Evolutionary conservation across 2,797 vertebrate species (phyloP), one percentile per base, ranked within the genome.

Genomic region (Otolemur crassicaudatus): DNA sequence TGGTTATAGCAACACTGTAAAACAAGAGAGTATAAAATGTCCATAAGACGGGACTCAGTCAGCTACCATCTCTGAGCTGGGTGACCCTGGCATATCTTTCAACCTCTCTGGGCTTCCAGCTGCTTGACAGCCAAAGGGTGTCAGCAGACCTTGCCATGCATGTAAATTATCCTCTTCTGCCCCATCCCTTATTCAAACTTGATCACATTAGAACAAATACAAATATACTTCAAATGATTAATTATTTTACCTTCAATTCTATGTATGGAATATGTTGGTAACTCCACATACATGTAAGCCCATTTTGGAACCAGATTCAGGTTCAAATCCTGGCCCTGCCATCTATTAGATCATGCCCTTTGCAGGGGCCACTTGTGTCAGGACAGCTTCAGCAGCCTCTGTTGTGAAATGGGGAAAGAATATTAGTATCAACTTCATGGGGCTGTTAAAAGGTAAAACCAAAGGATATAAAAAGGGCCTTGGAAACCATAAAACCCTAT

Each of bases 391-490:
- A 0, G 75, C 23, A 73, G 31, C 75, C 73, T 96, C 69, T 40
- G n/a, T 7, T 53, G 65, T 46, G 56, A 31, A 27, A 72, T 60
- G 43, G 61, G 31, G 75, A 96, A 53, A 53, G 72, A 94, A 93
- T 61, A 93, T 79, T 87, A 91, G 73, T 86, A 92, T 77, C 34
- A 81, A 96, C 76, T 91, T 79, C 80, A 85, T 1, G 65, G 67
- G 80, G 49, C 81, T 94, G 76, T 69, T 90, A 92, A 80, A 88
- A 97, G 95, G 87, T 94, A 96, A 94, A 97, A 89, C 88, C 96
- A 94, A 94, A 96, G 29, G 58, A 34, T 56, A 94, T 87, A 93
- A 90, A 96, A 96, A 90, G 61, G 79, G 53, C 29, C 84, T 87
- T 84, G 81, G 90, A 95, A 94, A 94, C 91, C 95, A 84, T 91